phyloP scores from a whole-genome alignment of 2,888 invertebrate genomes.

The Palloptera scutellata region DNA sequence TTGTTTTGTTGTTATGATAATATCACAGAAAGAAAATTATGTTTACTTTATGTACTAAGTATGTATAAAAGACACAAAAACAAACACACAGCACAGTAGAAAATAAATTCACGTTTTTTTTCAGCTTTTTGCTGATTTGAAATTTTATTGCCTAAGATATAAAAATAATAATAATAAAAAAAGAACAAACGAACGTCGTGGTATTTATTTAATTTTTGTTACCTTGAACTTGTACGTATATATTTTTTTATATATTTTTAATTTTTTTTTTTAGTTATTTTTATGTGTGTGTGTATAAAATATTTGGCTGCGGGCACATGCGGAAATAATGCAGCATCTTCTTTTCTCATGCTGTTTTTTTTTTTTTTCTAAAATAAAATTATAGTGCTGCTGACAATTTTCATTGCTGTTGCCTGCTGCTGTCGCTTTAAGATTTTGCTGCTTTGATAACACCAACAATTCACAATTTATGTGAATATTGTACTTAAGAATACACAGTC shows the following conservation, averaged over 20 bases:
- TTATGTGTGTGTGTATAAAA: neutral
- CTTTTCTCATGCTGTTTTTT: neutral
- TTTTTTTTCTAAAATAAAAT: neutral
- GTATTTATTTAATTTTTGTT: neutral
- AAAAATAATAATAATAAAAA: neutral
- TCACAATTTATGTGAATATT: too few species aligned
- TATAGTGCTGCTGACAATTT: neutral
- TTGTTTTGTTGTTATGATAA: too few species aligned
- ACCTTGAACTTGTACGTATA: neutral
- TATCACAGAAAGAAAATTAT: too few species aligned
- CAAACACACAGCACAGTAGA: too few species aligned
- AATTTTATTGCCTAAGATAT: neutral
- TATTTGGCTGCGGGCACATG: neutral
- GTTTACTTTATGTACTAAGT: too few species aligned
- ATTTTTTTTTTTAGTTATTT: neutral
- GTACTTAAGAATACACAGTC: too few species aligned
- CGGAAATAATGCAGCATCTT: slow-evolving; percentile 1
- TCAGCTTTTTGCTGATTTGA: too few species aligned
- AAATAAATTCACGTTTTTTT: too few species aligned
- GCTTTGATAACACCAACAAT: neutral
- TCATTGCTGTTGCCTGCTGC: neutral
- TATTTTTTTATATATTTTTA: neutral
- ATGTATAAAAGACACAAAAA: too few species aligned
- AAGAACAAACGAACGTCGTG: neutral
- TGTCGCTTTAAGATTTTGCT: neutral